These are phyloP conservation scores for Agonopterix subpropinquella DNA, from an alignment of 2,888 invertebrate species.

Conservation along the genomic window DNA sequence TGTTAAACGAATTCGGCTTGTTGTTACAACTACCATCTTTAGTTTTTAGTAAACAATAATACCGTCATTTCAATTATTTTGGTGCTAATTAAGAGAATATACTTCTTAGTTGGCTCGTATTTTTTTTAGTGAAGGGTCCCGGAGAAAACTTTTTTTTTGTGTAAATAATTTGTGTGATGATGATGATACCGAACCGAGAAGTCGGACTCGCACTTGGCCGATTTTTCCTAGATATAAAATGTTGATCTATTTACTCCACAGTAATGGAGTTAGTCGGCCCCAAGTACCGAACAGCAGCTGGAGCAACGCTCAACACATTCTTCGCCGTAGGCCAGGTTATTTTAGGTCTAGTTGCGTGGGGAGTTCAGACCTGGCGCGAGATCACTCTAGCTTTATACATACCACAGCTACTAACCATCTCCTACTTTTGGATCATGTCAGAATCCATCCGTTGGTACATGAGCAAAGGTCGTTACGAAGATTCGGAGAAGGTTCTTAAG, in stretches of 20 bases:
- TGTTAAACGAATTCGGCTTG: no score
- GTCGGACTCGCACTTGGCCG: no score
- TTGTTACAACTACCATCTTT: no score
- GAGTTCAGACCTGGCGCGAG: slow-evolving; percentile 79
- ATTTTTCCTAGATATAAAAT: background rate
- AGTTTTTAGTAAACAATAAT: no score
- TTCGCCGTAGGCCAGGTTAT: slow-evolving; percentile 82
- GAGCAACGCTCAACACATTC: slow-evolving; percentile 80
- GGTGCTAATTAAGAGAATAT: no score
- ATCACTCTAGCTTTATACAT: slow-evolving; percentile 78
- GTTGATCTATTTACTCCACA: slow-evolving; percentile 27
- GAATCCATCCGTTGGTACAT: slow-evolving; percentile 84
- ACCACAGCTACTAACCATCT: slow-evolving; percentile 77
- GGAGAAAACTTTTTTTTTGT: no score
- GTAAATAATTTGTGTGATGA: no score
- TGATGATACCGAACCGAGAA: no score
- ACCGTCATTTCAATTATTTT: no score
- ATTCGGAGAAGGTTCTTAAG: slow-evolving; percentile 77
- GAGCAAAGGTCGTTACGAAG: slow-evolving; percentile 78
- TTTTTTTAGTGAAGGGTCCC: no score
- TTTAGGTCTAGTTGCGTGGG: slow-evolving; percentile 81
- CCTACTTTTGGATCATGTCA: slow-evolving; percentile 78
- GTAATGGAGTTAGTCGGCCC: slow-evolving; percentile 86
- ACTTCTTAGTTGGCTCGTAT: no score
- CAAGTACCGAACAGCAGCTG: slow-evolving; percentile 79